Percentiles rank a stretch among this genome's conserved stretches.
Conservation (phyloP, 2,797 vertebrate genomes). For the Sardinella longiceps region DNA sequence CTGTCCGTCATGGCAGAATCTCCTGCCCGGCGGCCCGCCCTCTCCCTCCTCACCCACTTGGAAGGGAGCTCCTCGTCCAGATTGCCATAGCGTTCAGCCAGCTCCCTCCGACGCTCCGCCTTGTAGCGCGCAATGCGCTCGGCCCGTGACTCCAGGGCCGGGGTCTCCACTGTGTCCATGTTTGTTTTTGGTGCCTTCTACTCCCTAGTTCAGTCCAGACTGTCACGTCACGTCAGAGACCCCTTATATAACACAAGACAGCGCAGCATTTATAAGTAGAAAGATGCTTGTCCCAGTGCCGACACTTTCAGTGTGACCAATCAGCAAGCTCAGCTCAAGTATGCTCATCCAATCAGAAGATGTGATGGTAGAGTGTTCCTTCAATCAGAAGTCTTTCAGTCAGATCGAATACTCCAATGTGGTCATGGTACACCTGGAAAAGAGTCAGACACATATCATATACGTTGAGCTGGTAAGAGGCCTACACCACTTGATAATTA, state of each 20-base stretch:
- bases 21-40: constrained; percentile 49
- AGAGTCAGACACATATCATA: constrained; percentile 22
- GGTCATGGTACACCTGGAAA: constrained; percentile 42
- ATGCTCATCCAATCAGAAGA: constrained; percentile 37
- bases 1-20: constrained; percentile 41
- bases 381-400: constrained; percentile 40
- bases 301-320: neutral
- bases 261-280: constrained; percentile 24
- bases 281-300: neutral
- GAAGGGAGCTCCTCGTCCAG: constrained; percentile 71
- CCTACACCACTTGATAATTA: too few species aligned
- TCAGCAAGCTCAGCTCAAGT: neutral
- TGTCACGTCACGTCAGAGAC: neutral
- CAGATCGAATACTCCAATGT: constrained; percentile 37
- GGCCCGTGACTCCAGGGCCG: constrained; percentile 70
- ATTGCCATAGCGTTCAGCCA: constrained; percentile 72
- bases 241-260: neutral
- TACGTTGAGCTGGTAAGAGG: neutral
- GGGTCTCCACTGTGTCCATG: constrained; percentile 68
- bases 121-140: constrained; percentile 81
- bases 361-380: constrained; percentile 35
- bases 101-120: constrained; percentile 76
- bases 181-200: constrained; percentile 27
- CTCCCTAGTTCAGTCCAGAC: neutral
- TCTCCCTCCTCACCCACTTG: constrained; percentile 71